Base-by-base conservation (phyloP, 2,888 invertebrate species). In the Hydraecia micacea region DNA sequence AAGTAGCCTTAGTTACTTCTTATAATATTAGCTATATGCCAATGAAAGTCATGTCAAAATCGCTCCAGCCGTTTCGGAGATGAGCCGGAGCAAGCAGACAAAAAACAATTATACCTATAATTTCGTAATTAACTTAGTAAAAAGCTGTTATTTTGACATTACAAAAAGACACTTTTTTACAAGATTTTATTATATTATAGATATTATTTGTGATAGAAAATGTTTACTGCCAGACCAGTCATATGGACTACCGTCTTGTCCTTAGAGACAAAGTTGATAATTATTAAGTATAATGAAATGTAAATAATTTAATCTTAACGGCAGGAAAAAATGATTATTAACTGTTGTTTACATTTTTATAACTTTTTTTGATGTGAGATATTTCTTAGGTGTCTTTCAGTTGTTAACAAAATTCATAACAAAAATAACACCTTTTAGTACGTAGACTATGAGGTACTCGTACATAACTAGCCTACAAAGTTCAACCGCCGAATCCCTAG, bases 401-500 rank as follows among this genome's bases (percentile, higher is more conserved):
- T 62, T 28, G 28, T 28, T 1, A 18, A 32, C 28, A 28, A 15
- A 60, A 7, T 28, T 60, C 28, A 32, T 62, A 9, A 21, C 21
- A 32, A 39, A 73, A 28, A 2, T 21, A 32, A 15, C 3, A 36
- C 15, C 21, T 32, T 42, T 15, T 28, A 42, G 0, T 25, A 21
- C 13, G 15, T 21, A 75, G 21, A 60, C 18, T 58, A 80, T 52
- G 39, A 42, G 13, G 9, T 36, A n/a, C n/a, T n/a, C n/a, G 32
- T 32, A 52, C 32, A 42, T 21, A 65, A 36, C 9, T 62, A 46
- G n/a, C n/a, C 63, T 28, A 42, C 36, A 73, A 39, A 58, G 55
- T 55, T 39, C 28, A 49, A 28, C 58, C 70, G 15, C 42, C 13
- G 36, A 66, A 36, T 74, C 82, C 74, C 85, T 9, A n/a, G 49